Conservation (phyloP, 2,888 invertebrate species). For the Lepidocyrtinus sp. region DNA sequence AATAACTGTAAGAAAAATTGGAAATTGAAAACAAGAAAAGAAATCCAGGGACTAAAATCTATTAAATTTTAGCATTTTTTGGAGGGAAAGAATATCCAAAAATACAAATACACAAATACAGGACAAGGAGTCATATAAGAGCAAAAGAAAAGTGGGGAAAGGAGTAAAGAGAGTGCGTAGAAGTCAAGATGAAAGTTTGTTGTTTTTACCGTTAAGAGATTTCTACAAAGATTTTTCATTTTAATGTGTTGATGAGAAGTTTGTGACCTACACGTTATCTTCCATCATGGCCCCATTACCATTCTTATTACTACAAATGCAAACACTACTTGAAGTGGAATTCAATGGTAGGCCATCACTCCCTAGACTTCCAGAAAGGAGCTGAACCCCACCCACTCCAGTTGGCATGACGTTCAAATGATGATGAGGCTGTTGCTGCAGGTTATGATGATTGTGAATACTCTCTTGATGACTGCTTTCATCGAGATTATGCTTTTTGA, state of each 20-base stretch:
- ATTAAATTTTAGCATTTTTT: background rate
- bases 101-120: background rate
- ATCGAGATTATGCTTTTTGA: constrained; percentile 34
- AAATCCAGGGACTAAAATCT: background rate
- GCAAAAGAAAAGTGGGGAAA: background rate
- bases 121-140: background rate
- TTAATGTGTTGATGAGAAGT: constrained; percentile 34
- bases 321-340: constrained; percentile 32
- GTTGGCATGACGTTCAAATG: constrained; percentile 47
- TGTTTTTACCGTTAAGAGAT: constrained; percentile 47
- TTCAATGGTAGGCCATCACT: constrained; percentile 27
- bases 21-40: background rate
- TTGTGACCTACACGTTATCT: constrained; percentile 52
- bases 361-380: constrained; percentile 27
- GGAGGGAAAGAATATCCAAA: no score
- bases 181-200: constrained; percentile 46
- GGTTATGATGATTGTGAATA: constrained; percentile 27
- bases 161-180: background rate
- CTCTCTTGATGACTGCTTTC: constrained; percentile 19
- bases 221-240: constrained; percentile 30
- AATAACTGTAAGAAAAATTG: background rate
- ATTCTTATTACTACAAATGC: constrained; percentile 52
- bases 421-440: constrained; percentile 42
- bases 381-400: constrained; percentile 32
- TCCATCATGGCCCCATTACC: constrained; percentile 53